Evolutionary conservation across 2,888 invertebrate genomes (phyloP).

Genomic region (Gastracanthus pulcherrimus): DNA sequence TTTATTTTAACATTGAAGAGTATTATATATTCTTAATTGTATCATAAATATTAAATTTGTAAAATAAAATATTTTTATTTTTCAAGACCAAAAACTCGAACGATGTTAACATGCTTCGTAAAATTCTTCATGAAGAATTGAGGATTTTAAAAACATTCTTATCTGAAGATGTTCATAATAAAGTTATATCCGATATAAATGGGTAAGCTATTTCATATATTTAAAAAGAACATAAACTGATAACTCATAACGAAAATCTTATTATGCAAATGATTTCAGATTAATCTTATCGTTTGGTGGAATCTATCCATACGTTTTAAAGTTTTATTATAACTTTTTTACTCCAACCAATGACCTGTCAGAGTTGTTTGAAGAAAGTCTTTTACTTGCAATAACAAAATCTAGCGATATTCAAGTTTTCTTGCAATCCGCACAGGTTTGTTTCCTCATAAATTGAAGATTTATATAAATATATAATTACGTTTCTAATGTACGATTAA

Average conservation of each 20-base stretch:
- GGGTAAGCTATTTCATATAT: constrained; percentile 49
- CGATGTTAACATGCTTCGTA: constrained; percentile 65
- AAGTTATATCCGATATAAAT: constrained; percentile 59
- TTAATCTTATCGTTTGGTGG: constrained; percentile 59
- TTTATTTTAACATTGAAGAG: too few species aligned
- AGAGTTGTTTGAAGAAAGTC: constrained; percentile 54
- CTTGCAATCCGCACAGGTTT: constrained; percentile 62
- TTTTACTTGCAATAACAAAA: constrained; percentile 9
- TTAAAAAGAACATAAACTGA: neutral
- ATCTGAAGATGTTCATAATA: constrained; percentile 61
- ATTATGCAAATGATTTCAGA: constrained; percentile 49
- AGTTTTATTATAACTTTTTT: constrained; percentile 61
- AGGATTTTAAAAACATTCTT: constrained; percentile 65
- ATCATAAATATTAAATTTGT: neutral
- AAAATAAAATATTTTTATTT: constrained; percentile 17
- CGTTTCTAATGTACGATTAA: neutral
- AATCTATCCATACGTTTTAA: constrained; percentile 62
- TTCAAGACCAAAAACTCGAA: constrained; percentile 75
- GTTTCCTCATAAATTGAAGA: neutral
- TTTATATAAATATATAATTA: neutral
- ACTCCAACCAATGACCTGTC: constrained; percentile 27
- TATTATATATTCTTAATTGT: neutral
- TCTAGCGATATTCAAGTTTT: constrained; percentile 45
- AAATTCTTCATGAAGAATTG: constrained; percentile 68
- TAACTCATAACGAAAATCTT: constrained; percentile 8